Evolutionary conservation across 2,888 invertebrate genomes (phyloP), one percentile per base, ranked within the genome.

Genomic region (Acleris laterana): DNA sequence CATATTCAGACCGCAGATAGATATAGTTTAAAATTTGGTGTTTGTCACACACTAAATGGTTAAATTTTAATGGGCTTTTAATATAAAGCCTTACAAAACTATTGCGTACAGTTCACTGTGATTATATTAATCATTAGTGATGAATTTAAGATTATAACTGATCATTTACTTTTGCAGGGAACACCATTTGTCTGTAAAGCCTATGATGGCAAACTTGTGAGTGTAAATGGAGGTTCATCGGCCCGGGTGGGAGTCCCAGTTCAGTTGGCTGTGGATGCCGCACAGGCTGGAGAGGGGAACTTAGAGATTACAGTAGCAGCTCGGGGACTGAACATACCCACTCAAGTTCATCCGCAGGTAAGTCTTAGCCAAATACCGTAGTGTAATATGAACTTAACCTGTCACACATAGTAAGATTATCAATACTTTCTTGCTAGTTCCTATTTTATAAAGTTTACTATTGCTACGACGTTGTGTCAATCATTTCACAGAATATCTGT

Each of bases 241-340:
- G 90, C 91, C 13, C 77, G 91, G 25, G 96, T 99, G 11, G 98
- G 98, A 60, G 95, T 98, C 72, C 96, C 98, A 5, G 97, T 98
- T n/a, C 98, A 98, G 79, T 96, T 99, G 80, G 97, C 97, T 19
- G 98, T 99, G 60, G 99, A 99, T 86, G 99, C 99, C 3, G 97
- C 97, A 71, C 96, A 98, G 85, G 98, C 99, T 55, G 99, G 99
- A 11, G 99, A 99, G 92, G 99, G 99, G 61, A 98, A 98, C 87
- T 93, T 99, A 73, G 99, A 99, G 91, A 99, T 99, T 74, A 98
- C 98, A 56, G 98, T 99, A 75, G 97, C 98, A 70, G 97, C 98
- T 51, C 95, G 97, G 83, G 98, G 98, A 62, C 94, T 97, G 71
- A 98, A 99, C 83, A 98, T 99, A 78, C 98, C 98, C 57, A 98